A percentile compares a stretch with the other conserved stretches of the same genome.
Evolutionary conservation across 1,140 invertebrate species (phyloP).

Genomic region (Zaprionus gabonicus): DNA sequence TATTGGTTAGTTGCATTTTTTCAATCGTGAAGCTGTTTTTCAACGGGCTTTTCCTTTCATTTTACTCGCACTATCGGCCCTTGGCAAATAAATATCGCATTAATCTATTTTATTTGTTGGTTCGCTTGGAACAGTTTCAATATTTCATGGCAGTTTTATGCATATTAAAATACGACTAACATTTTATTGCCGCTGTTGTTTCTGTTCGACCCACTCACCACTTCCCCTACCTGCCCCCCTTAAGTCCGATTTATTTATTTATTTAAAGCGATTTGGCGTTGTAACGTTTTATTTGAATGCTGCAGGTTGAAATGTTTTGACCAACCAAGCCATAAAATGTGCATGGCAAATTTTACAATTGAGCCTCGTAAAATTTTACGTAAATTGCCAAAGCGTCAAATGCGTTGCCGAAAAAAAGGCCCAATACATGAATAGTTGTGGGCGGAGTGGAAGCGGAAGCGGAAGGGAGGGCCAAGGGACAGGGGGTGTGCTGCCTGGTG

Average conservation of each 20-base stretch:
- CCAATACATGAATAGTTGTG: slow-evolving; percentile 8
- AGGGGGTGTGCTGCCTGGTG: neutral
- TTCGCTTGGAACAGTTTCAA: slow-evolving; percentile 32
- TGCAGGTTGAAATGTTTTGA: slow-evolving; percentile 51
- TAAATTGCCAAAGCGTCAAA: slow-evolving; percentile 51
- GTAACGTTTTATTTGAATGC: slow-evolving; percentile 46
- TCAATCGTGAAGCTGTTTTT: neutral
- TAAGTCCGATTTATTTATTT: slow-evolving; percentile 37
- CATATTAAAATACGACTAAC: slow-evolving; percentile 38
- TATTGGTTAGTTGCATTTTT: neutral
- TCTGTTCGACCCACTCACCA: too few relatives aligned
- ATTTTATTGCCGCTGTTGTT: slow-evolving; percentile 24
- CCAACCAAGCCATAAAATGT: slow-evolving; percentile 68
- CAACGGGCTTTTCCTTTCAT: neutral
- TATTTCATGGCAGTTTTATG: slow-evolving; percentile 52
- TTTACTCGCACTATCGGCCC: neutral
- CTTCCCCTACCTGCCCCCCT: neutral
- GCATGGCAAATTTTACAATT: slow-evolving; percentile 65
- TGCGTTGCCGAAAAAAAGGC: slow-evolving; percentile 26
- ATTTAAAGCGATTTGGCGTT: slow-evolving; percentile 45
- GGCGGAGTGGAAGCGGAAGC: too few relatives aligned
- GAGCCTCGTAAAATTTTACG: slow-evolving; percentile 70
- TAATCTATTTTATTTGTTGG: slow-evolving; percentile 39
- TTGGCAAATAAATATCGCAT: slow-evolving; percentile 33
- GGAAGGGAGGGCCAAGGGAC: too few relatives aligned